Percentiles rank a stretch among this genome's conserved stretches.
Evolutionary conservation across 2,888 invertebrate species (phyloP).

Genomic region (Netelia fuscicornis): DNA sequence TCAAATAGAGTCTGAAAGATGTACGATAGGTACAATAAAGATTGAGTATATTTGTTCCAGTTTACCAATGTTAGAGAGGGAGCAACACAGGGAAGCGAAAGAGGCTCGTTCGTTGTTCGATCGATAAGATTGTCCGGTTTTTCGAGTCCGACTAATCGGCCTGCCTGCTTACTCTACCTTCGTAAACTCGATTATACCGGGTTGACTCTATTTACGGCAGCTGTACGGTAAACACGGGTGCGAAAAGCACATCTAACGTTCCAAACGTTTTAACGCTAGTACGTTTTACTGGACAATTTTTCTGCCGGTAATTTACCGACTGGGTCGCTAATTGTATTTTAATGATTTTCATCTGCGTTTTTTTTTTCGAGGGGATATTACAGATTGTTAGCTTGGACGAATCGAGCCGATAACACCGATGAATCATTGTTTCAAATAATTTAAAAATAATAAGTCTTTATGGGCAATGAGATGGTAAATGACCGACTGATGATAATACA

Average conservation of each 20-base stretch:
- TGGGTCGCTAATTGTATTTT: not conserved
- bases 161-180: conserved; percentile 35
- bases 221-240: conserved; percentile 14
- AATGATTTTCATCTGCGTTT: too few relatives aligned
- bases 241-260: not conserved
- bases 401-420: too few relatives aligned
- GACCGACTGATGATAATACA: conserved; percentile 22
- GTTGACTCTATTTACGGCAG: conserved; percentile 48
- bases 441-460: not conserved
- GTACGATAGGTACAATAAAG: conserved; percentile 28
- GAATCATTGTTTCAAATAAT: too few relatives aligned
- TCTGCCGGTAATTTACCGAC: not conserved
- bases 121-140: conserved; percentile 62
- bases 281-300: not conserved
- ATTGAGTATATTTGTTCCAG: conserved; percentile 41
- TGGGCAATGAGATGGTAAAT: conserved; percentile 51
- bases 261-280: not conserved
- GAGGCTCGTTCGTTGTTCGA: conserved; percentile 33
- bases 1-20: conserved; percentile 34
- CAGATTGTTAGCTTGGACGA: too few relatives aligned
- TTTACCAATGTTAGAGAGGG: conserved; percentile 23
- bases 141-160: conserved; percentile 55
- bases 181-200: conserved; percentile 59
- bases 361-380: too few relatives aligned
- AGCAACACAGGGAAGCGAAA: not conserved